phyloP scores from a whole-genome alignment of 2,888 invertebrate genomes.

The Geophilus truncorum region DNA sequence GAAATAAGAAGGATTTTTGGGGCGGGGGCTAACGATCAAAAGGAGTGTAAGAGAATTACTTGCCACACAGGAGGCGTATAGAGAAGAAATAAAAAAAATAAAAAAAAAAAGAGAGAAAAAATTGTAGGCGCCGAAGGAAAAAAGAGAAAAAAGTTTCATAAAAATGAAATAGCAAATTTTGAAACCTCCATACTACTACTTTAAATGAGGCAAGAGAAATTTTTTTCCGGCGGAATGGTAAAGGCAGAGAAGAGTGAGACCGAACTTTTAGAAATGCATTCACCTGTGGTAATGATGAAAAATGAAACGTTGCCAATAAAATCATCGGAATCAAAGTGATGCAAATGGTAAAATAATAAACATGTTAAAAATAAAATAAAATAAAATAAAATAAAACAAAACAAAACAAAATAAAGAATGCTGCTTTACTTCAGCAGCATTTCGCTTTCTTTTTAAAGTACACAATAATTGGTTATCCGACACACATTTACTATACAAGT shows the following conservation, averaged over 20 bases:
- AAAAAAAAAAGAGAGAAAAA: too few species aligned
- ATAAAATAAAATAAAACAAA: too few species aligned
- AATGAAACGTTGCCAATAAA: neutral
- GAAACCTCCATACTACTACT: neutral
- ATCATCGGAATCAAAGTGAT: neutral
- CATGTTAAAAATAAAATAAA: too few species aligned
- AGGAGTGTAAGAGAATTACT: neutral
- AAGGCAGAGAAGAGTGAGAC: too few species aligned
- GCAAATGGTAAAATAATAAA: neutral
- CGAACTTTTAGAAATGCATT: neutral
- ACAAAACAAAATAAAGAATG: too few species aligned
- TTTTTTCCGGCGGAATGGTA: too few species aligned
- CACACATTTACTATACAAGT: too few species aligned
- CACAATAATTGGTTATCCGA: too few species aligned
- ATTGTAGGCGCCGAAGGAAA: too few species aligned
- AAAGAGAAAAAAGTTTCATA: conserved; percentile 10
- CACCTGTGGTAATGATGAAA: neutral
- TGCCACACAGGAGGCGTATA: neutral
- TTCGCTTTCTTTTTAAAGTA: too few species aligned
- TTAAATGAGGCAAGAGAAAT: neutral
- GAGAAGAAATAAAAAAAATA: too few species aligned
- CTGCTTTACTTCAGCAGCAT: too few species aligned
- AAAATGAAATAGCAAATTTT: conserved; percentile 4
- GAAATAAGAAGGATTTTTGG: neutral
- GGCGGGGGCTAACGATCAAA: neutral